Evolutionary conservation across 2,113 vertebrate species (phyloP).

Genomic region (Fregata magnificens): DNA sequence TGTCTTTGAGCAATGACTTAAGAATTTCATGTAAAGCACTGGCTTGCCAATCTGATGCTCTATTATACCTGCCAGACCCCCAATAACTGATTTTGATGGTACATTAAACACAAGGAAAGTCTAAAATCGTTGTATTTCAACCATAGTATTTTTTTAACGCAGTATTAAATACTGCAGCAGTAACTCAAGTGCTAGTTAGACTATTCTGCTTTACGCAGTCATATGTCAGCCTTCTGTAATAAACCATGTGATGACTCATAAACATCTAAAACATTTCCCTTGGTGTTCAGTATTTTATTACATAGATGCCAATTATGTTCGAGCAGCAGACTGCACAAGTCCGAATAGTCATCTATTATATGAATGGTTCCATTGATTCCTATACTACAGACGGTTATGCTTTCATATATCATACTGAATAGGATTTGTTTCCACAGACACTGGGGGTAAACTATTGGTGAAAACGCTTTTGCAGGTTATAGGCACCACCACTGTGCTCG

Average conservation of each 20-base stretch:
- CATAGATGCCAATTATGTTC: constrained; percentile 46
- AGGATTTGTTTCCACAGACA: constrained; percentile 29
- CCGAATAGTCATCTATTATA: constrained; percentile 33
- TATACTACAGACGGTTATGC: constrained; percentile 35
- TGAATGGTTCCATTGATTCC: constrained; percentile 57
- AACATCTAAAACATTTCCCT: constrained; percentile 47
- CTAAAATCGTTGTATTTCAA: neutral
- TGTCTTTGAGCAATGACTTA: neutral
- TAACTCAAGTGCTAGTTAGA: neutral
- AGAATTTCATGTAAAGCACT: neutral
- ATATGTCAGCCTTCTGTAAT: constrained; percentile 19
- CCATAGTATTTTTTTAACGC: neutral
- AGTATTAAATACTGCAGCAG: neutral
- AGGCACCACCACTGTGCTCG: neutral
- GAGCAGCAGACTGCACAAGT: constrained; percentile 23
- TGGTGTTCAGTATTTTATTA: constrained; percentile 48
- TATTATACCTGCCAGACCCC: neutral
- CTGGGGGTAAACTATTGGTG: constrained; percentile 4
- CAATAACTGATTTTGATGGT: neutral
- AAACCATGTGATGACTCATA: constrained; percentile 48
- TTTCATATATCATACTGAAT: constrained; percentile 59
- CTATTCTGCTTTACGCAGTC: neutral
- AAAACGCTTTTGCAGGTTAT: constrained; percentile 4
- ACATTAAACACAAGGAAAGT: neutral
- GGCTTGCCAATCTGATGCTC: neutral